A percentile compares a stretch with the other conserved stretches of the same genome.
Evolutionary conservation across 2,888 invertebrate genomes (phyloP).

Genomic region (Parochlus steinenii): DNA sequence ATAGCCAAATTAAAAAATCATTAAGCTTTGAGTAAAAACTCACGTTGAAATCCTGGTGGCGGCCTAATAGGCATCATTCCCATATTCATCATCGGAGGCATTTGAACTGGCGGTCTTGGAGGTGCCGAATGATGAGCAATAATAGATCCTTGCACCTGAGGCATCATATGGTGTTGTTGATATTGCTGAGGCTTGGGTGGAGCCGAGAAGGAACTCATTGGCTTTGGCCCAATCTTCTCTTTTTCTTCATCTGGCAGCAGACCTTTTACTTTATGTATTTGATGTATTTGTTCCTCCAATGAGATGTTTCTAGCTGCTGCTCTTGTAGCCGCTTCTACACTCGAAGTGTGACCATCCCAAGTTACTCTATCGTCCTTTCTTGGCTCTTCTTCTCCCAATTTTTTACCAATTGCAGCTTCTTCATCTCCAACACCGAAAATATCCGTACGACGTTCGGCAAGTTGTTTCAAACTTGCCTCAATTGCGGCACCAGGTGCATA

Average conservation of each 20-base stretch:
- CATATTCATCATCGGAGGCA: constrained; percentile 29
- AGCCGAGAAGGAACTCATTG: constrained; percentile 36
- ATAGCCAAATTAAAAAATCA: background rate
- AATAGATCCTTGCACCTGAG: constrained; percentile 2
- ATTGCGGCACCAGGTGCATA: constrained; percentile 60
- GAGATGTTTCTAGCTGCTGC: constrained; percentile 92
- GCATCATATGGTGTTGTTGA: constrained; percentile 17
- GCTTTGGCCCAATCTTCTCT: constrained; percentile 90
- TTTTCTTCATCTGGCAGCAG: constrained; percentile 89
- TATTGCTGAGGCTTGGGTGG: constrained; percentile 24
- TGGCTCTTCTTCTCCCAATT: constrained; percentile 80
- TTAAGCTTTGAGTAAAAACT: constrained; percentile 12
- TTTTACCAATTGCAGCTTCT: constrained; percentile 98
- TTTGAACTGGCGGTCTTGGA: constrained; percentile 20
- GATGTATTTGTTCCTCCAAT: constrained; percentile 91
- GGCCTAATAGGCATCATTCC: constrained; percentile 26
- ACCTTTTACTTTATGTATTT: constrained; percentile 92
- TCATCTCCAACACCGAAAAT: constrained; percentile 99
- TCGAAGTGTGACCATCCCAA: constrained; percentile 97
- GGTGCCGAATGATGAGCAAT: constrained; percentile 14
- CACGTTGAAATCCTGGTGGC: constrained; percentile 31
- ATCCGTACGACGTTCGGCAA: constrained; percentile 98
- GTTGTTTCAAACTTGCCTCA: constrained; percentile 82
- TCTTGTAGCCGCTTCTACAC: constrained; percentile 87
- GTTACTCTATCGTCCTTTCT: constrained; percentile 81